These are phyloP conservation scores for Pemphredon lugubris DNA, from an alignment of 2,888 invertebrate species.

Conservation along the genomic window DNA sequence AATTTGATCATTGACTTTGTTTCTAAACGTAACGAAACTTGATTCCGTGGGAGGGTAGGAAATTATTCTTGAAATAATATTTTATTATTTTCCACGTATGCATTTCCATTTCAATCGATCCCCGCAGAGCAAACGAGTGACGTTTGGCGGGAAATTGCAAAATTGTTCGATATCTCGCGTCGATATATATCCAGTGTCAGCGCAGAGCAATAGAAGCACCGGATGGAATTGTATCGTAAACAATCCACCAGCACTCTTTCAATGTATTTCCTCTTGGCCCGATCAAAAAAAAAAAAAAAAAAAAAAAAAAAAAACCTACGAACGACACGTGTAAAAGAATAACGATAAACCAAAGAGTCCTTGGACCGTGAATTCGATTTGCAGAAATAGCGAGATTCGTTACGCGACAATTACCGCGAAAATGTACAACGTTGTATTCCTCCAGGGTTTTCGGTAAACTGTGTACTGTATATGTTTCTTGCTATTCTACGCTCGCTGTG, in stretches of 20 bases:
- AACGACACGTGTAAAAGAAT: neutral
- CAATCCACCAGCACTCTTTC: constrained; percentile 26
- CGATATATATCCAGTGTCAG: constrained; percentile 29
- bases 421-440: too few relatives aligned
- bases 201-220: constrained; percentile 2
- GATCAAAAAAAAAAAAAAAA: neutral
- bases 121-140: constrained; percentile 37
- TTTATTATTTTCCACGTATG: constrained; percentile 12
- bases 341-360: neutral
- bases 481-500: constrained; percentile 19
- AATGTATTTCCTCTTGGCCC: constrained; percentile 9
- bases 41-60: constrained; percentile 4
- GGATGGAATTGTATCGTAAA: constrained; percentile 37
- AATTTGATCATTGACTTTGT: too few relatives aligned
- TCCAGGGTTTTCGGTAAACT: too few relatives aligned
- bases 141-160: constrained; percentile 46
- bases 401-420: neutral
- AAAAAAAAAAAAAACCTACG: neutral
- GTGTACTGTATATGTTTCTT: neutral
- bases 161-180: constrained; percentile 39
- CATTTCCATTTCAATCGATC: constrained; percentile 48
- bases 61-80: constrained; percentile 23
- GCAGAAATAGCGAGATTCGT: neutral
- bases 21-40: too few relatives aligned
- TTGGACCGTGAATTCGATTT: neutral